Evolutionary conservation across 2,797 vertebrate species (phyloP), one percentile per base, ranked within the genome.

Genomic region (Bradypodion ventrale): DNA sequence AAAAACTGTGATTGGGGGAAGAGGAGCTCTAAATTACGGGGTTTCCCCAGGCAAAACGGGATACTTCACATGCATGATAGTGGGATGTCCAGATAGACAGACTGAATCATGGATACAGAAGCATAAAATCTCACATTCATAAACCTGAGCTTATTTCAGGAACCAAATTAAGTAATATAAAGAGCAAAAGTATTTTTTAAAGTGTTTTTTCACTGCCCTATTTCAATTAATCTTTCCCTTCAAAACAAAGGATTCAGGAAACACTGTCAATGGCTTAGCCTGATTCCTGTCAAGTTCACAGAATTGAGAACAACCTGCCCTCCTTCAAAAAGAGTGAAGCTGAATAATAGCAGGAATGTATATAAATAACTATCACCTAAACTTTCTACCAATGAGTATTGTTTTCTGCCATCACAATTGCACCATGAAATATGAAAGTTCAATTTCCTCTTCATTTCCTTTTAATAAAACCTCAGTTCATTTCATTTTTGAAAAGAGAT

Each of bases 361-460:
- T 83, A 94, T 86, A 95, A 95, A 93, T 93, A 94, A 92, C 87
- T 92, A 91, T 88, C 92, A 93, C 93, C 86, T 90, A 93, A 94
- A 94, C 85, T 93, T 92, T 94, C 89, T 93, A 23, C 93, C 32
- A 37, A 90, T 0, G 83, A 93, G 93, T 94, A 95, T 95, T 96
- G 94, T 95, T 94, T 96, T 95, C 93, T 94, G 95, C 92, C 95
- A 95, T 92, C 52, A 85, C 94, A 95, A 95, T 94, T 96, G 92
- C 86, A 93, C 92, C 94, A 93, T 95, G 95, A 95, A 95, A 95
- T 96, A 95, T 94, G 95, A 93, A 96, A 94, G 90, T 95, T 95
- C 96, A 95, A 96, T 96, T 96, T 96, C 95, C 94, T 94, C 94
- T 96, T 96, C 93, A 96, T 95, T 96, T 96, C 94, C 94, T 96